Percentiles rank a stretch among this genome's conserved stretches.
phyloP scores from a whole-genome alignment of 2,888 invertebrate genomes.

The Eucera pruinosa region DNA sequence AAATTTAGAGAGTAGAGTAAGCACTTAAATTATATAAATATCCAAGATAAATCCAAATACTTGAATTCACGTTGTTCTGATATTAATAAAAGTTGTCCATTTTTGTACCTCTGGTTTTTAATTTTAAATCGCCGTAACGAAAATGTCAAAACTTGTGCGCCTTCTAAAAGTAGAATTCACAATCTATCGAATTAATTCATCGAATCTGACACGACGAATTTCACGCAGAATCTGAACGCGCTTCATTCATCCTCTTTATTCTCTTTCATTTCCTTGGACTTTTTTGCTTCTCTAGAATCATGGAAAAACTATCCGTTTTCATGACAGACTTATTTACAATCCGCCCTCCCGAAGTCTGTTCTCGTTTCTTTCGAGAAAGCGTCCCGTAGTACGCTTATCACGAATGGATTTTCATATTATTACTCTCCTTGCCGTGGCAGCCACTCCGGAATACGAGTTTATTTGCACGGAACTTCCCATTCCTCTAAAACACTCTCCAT shows the following conservation, averaged over 20 bases:
- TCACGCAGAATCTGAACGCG: background rate
- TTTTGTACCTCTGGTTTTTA: too few relatives aligned
- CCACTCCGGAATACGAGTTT: constrained; percentile 44
- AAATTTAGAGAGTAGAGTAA: too few relatives aligned
- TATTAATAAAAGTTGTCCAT: too few relatives aligned
- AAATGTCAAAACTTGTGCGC: too few relatives aligned
- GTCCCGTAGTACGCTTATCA: constrained; percentile 51
- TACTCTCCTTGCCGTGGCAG: constrained; percentile 52
- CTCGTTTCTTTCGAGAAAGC: constrained; percentile 18
- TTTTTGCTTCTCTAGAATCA: background rate
- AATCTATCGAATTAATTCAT: background rate
- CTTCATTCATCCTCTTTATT: constrained; percentile 1
- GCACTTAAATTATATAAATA: too few relatives aligned
- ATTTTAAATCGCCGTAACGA: too few relatives aligned
- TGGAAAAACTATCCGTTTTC: constrained; percentile 34
- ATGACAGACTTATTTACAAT: constrained; percentile 45
- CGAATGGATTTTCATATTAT: constrained; percentile 75
- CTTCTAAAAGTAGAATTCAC: too few relatives aligned
- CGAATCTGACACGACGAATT: background rate
- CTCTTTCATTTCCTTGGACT: too few relatives aligned
- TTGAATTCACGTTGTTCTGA: too few relatives aligned
- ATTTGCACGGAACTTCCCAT: constrained; percentile 32
- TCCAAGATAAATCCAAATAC: too few relatives aligned
- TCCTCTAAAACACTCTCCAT: background rate
- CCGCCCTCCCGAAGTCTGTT: constrained; percentile 18